These are phyloP conservation scores for Digitonthophagus gazella DNA, from an alignment of 2,888 invertebrate genomes.

Conservation along the genomic window DNA sequence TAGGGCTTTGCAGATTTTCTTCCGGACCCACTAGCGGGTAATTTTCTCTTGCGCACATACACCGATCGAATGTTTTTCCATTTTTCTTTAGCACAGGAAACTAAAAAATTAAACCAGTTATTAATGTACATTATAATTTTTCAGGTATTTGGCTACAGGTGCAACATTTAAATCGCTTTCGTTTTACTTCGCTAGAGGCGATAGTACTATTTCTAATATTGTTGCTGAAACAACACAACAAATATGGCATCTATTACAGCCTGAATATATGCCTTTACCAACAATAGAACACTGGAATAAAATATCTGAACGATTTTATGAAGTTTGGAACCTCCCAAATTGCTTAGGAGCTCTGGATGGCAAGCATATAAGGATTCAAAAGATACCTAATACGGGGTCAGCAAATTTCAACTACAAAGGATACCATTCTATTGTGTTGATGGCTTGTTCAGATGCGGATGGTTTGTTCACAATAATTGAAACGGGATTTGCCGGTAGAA, in stretches of 20 bases:
- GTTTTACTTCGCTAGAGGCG: conserved; percentile 34
- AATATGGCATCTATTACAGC: conserved; percentile 32
- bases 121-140: conserved; percentile 20
- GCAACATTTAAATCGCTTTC: conserved; percentile 31
- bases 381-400: conserved; percentile 35
- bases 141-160: conserved; percentile 36
- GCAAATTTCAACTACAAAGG: conserved; percentile 39
- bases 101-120: conserved; percentile 25
- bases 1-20: conserved; percentile 17
- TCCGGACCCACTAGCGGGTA: conserved; percentile 13
- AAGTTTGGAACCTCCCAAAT: conserved; percentile 19
- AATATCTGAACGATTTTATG: conserved; percentile 16
- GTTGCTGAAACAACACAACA: conserved; percentile 31
- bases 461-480: conserved; percentile 40
- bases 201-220: conserved; percentile 32
- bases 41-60: conserved; percentile 4
- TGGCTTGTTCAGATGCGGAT: conserved; percentile 39
- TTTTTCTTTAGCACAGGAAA: conserved; percentile 30
- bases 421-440: conserved; percentile 38
- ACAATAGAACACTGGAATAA: conserved; percentile 32
- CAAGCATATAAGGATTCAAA: conserved; percentile 36
- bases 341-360: conserved; percentile 30
- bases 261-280: conserved; percentile 32
- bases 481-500: conserved; percentile 38
- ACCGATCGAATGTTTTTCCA: conserved; percentile 27